Evolutionary conservation across 2,797 vertebrate genomes (phyloP), one percentile per base, ranked within the genome.

Genomic region (Lateolabrax maculatus): DNA sequence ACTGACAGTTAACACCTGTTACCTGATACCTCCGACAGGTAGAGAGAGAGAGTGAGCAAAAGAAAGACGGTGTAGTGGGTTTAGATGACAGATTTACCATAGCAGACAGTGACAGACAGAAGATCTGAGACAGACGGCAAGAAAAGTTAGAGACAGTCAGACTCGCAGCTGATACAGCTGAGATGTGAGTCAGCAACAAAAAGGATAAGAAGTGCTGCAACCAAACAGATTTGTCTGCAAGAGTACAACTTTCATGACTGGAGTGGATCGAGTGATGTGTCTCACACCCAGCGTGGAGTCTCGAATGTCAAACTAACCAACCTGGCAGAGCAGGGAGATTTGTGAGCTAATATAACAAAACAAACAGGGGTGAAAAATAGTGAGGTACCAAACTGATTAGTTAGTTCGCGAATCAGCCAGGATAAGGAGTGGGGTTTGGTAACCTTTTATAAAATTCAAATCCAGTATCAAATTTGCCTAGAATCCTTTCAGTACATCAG

Each of bases 1-100:
- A 60, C 49, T 84, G 87, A 87, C 77, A 62, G 64, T 64, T 70
- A 51, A 84, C 88, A 83, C 63, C 70, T 85, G 71, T 85, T 64
- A 71, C 37, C 57, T 87, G 77, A 76, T 71, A 29, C 44, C 64
- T 29, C 29, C 74, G 85, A 81, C 71, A 66, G 84, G 58, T 34
- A 71, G 31, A 46, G 29, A 44, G 36, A 5, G 44, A 46, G 21
- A 9, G 57, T 34, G 36, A 53, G 48, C 10, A 39, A 53, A 43
- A 77, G 66, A 56, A 52, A 81, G 75, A 72, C 1, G 31, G 71
- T 56, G 73, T 39, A 66, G 49, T 84, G 58, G 67, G 74, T 81
- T 60, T 74, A 74, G 78, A 85, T 84, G 77, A 80, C 76, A 86
- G 78, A 79, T 78, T 67, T 77, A 49, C 64, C 3, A 9, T 61